phyloP scores from a whole-genome alignment of 23 tunicate genomes.

The Phallusia fumigata region DNA sequence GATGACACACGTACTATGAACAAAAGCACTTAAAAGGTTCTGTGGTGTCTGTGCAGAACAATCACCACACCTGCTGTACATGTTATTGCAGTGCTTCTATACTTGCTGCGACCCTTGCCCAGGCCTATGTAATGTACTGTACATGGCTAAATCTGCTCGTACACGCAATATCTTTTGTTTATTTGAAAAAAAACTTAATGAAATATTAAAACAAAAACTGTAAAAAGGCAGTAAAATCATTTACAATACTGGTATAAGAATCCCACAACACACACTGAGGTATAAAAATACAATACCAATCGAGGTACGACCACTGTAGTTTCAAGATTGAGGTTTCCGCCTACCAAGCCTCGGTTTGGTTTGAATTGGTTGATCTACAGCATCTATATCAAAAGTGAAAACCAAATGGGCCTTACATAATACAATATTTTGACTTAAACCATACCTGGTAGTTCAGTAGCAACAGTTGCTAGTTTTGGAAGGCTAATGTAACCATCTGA shows the following conservation, averaged over 20 bases:
- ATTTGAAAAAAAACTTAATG: neutral
- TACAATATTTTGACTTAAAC: neutral
- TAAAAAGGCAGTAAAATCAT: neutral
- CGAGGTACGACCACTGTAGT: neutral
- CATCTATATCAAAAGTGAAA: neutral
- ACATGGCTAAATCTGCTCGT: neutral
- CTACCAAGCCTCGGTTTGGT: neutral
- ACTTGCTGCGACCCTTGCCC: too few relatives aligned
- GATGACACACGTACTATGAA: neutral
- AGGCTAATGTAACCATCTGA: slow-evolving; percentile 4
- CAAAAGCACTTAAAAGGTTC: too few relatives aligned
- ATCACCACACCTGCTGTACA: neutral
- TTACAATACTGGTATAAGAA: neutral
- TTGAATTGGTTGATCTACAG: neutral
- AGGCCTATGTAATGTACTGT: too few relatives aligned
- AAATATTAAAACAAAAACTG: neutral
- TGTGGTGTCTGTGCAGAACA: neutral
- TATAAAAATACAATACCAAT: neutral
- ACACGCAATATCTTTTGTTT: neutral
- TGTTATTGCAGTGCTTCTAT: neutral
- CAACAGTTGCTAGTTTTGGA: neutral
- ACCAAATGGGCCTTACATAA: neutral
- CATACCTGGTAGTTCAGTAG: neutral
- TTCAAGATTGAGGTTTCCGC: neutral
- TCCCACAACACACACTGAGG: neutral